These are phyloP conservation scores for Patiria pectinifera DNA, from an alignment of 53 echinoderm and acorn worm species.

Conservation along the genomic window DNA sequence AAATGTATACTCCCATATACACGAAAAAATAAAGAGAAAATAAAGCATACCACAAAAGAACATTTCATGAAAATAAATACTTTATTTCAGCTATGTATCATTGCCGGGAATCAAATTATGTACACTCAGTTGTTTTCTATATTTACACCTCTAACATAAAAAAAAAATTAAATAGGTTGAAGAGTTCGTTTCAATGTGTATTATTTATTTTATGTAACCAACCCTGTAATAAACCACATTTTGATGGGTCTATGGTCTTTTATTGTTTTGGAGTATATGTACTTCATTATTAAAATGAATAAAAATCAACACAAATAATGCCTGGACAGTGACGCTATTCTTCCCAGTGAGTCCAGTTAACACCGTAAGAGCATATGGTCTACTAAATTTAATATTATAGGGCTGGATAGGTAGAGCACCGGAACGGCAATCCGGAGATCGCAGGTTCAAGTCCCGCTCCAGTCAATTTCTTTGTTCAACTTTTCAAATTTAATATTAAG, in stretches of 20 bases:
- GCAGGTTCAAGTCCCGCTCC: no score
- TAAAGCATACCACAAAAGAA: neutral
- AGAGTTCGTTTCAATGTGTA: neutral
- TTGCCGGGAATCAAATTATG: neutral
- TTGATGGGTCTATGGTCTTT: neutral
- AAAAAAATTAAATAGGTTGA: neutral
- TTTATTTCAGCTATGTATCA: slow-evolving; percentile 53
- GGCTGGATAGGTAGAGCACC: no score
- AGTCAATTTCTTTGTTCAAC: no score
- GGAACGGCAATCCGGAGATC: no score
- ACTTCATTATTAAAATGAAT: neutral
- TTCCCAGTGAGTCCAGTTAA: no score
- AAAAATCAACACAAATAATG: neutral
- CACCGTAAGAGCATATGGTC: no score
- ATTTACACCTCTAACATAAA: slow-evolving; percentile 13
- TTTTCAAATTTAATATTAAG: no score
- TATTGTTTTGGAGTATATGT: no score
- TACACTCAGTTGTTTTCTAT: neutral
- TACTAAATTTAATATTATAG: no score
- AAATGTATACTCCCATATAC: neutral
- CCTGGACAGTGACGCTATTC: no score
- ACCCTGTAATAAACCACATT: neutral
- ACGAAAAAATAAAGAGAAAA: neutral
- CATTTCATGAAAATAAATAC: slow-evolving; percentile 46
- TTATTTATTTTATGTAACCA: neutral